Percentiles rank a stretch among this genome's conserved stretches.
phyloP scores from a whole-genome alignment of 2,888 invertebrate species.

The Drosophila nr. perissopoda region DNA sequence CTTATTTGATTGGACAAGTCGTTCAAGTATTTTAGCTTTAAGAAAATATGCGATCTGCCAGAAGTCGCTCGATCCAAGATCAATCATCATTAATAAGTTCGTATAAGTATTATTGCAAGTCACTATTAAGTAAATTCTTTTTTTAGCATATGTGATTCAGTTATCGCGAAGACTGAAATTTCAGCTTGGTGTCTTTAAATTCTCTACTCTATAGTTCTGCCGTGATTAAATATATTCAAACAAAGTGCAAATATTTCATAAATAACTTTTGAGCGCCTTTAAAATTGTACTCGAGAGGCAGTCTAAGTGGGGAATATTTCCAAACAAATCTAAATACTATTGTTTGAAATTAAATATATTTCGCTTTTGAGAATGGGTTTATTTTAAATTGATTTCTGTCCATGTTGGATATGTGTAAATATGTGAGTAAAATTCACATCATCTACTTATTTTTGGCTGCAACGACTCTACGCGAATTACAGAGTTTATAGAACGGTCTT shows the following conservation, averaged over 20 bases:
- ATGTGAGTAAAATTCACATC: slow-evolving; percentile 31
- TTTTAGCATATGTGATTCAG: slow-evolving; percentile 29
- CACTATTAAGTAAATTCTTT: slow-evolving; percentile 26
- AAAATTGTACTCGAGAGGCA: slow-evolving; percentile 22
- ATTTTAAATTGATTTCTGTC: slow-evolving; percentile 14
- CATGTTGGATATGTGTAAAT: slow-evolving; percentile 20
- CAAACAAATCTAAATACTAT: slow-evolving; percentile 38
- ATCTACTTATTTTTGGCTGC: slow-evolving; percentile 37
- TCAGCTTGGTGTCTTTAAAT: slow-evolving; percentile 38
- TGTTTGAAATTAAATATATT: slow-evolving; percentile 39
- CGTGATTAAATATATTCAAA: slow-evolving; percentile 56
- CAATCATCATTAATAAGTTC: slow-evolving; percentile 47
- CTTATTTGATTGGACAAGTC: slow-evolving; percentile 51
- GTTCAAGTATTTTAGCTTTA: slow-evolving; percentile 37
- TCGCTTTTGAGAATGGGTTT: slow-evolving; percentile 37
- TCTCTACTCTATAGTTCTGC: slow-evolving; percentile 22
- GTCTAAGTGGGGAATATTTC: slow-evolving; percentile 39
- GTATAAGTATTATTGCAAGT: slow-evolving; percentile 55
- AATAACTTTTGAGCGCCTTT: slow-evolving; percentile 57
- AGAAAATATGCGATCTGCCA: slow-evolving; percentile 56
- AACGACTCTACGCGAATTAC: slow-evolving; percentile 38
- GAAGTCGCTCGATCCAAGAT: slow-evolving; percentile 69
- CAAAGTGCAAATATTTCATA: slow-evolving; percentile 71
- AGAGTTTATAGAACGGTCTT: slow-evolving; percentile 32
- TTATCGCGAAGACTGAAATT: slow-evolving; percentile 31